A percentile compares a stretch with the other conserved stretches of the same genome.
Evolutionary conservation across 2,888 invertebrate genomes (phyloP).

Genomic region (Marronus borbonicus): DNA sequence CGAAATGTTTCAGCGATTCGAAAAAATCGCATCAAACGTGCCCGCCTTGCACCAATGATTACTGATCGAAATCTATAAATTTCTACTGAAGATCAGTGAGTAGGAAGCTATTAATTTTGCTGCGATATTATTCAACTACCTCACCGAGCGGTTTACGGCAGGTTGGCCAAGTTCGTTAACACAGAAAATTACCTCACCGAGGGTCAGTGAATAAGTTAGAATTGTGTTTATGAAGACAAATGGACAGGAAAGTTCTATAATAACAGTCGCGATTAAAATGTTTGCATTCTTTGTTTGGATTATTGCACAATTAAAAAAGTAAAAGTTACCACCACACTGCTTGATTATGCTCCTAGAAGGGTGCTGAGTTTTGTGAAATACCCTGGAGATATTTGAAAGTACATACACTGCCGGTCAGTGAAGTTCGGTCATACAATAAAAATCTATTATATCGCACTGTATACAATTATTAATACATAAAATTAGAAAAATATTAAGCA

Average conservation of each 20-base stretch:
- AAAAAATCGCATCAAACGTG: constrained; percentile 43
- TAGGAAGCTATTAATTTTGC: constrained; percentile 45
- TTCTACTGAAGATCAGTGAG: constrained; percentile 42
- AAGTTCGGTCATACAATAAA: too few relatives aligned
- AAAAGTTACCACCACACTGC: too few relatives aligned
- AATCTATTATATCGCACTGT: too few relatives aligned
- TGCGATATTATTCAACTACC: constrained; percentile 45
- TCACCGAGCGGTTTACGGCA: constrained; percentile 30
- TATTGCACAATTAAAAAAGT: too few relatives aligned
- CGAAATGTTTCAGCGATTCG: constrained; percentile 42
- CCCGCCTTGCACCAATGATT: constrained; percentile 45
- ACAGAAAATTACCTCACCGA: constrained; percentile 40
- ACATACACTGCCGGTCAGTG: too few relatives aligned
- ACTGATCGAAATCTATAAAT: constrained; percentile 46
- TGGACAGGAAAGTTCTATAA: not conserved
- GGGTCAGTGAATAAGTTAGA: constrained; percentile 41
- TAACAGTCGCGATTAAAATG: not conserved
- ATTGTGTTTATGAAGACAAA: constrained; percentile 43
- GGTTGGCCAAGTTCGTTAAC: constrained; percentile 40
- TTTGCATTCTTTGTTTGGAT: not conserved
- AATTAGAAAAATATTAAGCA: too few relatives aligned
- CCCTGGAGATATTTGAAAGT: too few relatives aligned
- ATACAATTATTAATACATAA: too few relatives aligned
- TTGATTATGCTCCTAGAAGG: too few relatives aligned
- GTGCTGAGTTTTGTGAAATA: too few relatives aligned